Percentiles rank a stretch among this genome's conserved stretches.
Evolutionary conservation across 2,113 vertebrate genomes (phyloP).

Genomic region (Tursiops truncatus): DNA sequence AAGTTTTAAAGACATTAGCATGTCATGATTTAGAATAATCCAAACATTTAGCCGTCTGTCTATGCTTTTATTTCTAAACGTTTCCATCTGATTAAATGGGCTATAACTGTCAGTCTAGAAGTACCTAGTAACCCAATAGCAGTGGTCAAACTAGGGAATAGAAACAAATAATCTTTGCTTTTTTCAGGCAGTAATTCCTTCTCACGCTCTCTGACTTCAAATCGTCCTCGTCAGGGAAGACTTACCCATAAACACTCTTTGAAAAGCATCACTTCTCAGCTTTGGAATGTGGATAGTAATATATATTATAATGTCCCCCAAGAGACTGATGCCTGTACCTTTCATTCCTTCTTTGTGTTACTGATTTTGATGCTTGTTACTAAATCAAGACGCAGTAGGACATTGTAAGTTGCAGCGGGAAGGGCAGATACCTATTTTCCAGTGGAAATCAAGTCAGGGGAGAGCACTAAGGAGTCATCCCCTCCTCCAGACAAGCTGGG

Average conservation of each 20-base stretch:
- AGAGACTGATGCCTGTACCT: not conserved
- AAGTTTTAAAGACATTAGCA: not conserved
- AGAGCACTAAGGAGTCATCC: not conserved
- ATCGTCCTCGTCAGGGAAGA: not conserved
- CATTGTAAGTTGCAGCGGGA: not conserved
- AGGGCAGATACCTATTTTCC: not conserved
- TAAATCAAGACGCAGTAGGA: not conserved
- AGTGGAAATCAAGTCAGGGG: not conserved
- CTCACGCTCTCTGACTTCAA: not conserved
- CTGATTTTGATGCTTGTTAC: not conserved
- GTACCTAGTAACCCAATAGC: not conserved
- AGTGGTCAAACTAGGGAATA: not conserved
- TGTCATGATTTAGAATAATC: not conserved
- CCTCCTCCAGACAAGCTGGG: not conserved
- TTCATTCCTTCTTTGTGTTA: not conserved
- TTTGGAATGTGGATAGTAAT: constrained; percentile 35
- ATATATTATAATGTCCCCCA: not conserved
- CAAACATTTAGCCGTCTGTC: not conserved
- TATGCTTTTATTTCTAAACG: not conserved
- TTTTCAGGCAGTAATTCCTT: not conserved
- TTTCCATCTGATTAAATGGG: not conserved
- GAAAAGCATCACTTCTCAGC: not conserved
- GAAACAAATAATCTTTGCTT: not conserved
- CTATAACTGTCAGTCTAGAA: not conserved
- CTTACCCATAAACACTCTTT: constrained; percentile 13